Base-by-base conservation (phyloP, 2,888 invertebrate species). In the Trissolcus japonicus region DNA sequence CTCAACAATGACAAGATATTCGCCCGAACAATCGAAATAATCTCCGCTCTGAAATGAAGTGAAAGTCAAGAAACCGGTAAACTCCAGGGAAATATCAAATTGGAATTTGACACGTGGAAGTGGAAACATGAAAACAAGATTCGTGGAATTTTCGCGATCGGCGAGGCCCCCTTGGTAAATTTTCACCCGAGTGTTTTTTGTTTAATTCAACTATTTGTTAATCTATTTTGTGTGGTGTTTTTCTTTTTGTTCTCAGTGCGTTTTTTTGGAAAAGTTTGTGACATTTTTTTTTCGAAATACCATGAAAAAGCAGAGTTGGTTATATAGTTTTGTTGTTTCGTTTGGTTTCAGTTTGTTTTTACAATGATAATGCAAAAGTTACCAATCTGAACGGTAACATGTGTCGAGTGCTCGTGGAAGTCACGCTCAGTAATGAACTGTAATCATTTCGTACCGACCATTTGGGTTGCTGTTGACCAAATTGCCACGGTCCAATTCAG, bases 51-150 rank as follows among this genome's bases (percentile, higher is more conserved):
- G 66, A 71, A 76, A 76, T 69, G 29, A 76, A 76, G 76, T 76
- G 76, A 76, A 76, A 71, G 71, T 76, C 71, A 65, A 50, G 59
- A 71, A 60, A 76, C 76, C 76, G 71, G 66, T 76, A 66, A 66
- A 71, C 21, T 61, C 48, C 53, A 68, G 60, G 40, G 13, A 53
- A 76, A 71, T 69, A 66, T 66, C 57, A 76, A 71, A 71, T 74
- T 14, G 76, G 57, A 71, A 61, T 61, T 71, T 56, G 57, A 71
- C 66, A 69, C 61, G 66, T 67, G 67, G 68, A 72, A 73, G 72
- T 69, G 69, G 65, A 59, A 67, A 62, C 62, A 72, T 72, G 67
- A 61, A 54, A 67, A 50, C 54, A 50, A 59, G 57, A 67, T 67
- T 67, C 48, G 46, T 57, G 54, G 60, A 57, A 50, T 72, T 73